phyloP scores from a whole-genome alignment of 2,113 vertebrate species.

The Narcine bancroftii region DNA sequence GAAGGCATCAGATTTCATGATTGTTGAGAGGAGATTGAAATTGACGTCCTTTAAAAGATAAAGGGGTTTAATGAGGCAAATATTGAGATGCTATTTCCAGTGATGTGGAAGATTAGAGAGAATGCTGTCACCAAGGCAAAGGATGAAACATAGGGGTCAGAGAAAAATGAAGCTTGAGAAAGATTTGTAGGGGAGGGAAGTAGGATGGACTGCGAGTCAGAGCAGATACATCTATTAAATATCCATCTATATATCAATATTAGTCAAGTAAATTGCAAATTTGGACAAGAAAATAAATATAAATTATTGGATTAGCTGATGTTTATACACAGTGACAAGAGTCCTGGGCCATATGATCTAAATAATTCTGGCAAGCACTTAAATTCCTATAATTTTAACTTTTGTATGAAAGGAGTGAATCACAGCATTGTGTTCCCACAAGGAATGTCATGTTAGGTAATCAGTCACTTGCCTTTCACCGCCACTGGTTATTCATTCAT shows the following conservation, averaged over 20 bases:
- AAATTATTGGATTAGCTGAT: background rate
- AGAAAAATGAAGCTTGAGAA: no score
- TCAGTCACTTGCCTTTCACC: background rate
- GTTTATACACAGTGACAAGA: background rate
- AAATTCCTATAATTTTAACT: background rate
- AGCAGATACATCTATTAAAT: background rate
- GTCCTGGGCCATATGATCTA: background rate
- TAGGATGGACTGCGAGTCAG: no score
- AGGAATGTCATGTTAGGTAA: background rate
- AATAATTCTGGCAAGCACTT: background rate
- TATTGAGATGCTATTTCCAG: background rate
- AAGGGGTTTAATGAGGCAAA: background rate
- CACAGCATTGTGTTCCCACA: background rate
- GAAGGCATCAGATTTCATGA: background rate
- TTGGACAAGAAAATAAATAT: background rate
- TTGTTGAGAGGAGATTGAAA: background rate
- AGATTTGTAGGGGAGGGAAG: no score
- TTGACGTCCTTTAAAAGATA: background rate
- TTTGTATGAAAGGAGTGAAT: background rate
- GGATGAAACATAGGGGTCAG: no score
- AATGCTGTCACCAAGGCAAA: no score
- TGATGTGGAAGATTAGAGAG: background rate
- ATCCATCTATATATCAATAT: background rate
- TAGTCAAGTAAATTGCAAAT: background rate
- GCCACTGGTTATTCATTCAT: background rate